A percentile compares a stretch with the other conserved stretches of the same genome.
Conservation (phyloP, 2,113 vertebrate species). For the Phaethon lepturus region DNA sequence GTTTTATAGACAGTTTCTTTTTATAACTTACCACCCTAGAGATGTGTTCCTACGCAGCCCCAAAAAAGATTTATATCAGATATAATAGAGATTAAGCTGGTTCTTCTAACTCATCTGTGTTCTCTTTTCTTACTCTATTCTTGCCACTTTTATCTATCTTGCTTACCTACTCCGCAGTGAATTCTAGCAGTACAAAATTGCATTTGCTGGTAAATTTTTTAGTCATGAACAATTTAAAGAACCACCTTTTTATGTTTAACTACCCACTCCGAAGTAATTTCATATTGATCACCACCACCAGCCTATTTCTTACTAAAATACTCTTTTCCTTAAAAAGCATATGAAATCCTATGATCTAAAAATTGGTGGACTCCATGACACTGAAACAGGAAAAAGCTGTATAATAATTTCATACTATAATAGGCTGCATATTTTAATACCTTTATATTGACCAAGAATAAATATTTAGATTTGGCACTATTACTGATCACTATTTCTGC, state of each 20-base stretch:
- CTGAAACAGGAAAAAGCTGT: background rate
- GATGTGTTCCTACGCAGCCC: conserved; percentile 40
- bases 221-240: background rate
- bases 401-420: background rate
- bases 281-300: background rate
- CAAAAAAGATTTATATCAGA: conserved; percentile 4
- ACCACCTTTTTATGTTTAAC: background rate
- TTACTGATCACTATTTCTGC: conserved; percentile 11
- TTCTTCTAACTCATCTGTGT: background rate
- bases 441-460: conserved; percentile 23
- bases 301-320: background rate
- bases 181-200: background rate
- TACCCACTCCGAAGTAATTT: background rate
- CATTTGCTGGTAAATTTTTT: background rate
- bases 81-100: background rate
- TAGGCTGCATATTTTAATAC: conserved; percentile 35
- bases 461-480: conserved; percentile 39
- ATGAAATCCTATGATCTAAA: background rate
- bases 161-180: background rate
- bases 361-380: background rate
- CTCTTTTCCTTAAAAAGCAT: background rate
- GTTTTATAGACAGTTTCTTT: conserved; percentile 46
- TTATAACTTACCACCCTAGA: conserved; percentile 39
- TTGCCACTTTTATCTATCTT: background rate
- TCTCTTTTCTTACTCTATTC: background rate